These are phyloP conservation scores for Pomacea canaliculata DNA, from an alignment of 2,888 invertebrate genomes.

Conservation along the genomic window DNA sequence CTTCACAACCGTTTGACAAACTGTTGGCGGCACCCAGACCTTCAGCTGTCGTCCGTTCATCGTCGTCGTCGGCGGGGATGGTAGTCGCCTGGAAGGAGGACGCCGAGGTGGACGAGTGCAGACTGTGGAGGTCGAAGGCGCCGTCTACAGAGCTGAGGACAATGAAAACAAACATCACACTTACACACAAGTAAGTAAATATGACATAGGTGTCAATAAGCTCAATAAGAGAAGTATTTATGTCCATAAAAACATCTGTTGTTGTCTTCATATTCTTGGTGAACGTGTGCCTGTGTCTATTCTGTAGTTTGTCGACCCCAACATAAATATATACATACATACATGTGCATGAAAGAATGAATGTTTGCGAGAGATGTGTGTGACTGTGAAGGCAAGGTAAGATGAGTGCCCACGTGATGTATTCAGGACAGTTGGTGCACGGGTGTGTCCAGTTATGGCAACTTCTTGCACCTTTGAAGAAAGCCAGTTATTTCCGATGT, in stretches of 20 bases:
- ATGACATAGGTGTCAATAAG: background rate
- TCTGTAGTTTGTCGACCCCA: background rate
- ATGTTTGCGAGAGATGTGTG: too few species aligned
- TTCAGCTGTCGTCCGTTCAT: conserved; percentile 22
- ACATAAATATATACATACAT: background rate
- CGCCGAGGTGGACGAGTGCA: conserved; percentile 29
- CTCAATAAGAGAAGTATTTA: too few species aligned
- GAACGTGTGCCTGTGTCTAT: too few species aligned
- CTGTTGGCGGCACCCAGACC: conserved; percentile 13
- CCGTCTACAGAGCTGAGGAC: conserved; percentile 25
- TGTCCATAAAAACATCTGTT: too few species aligned
- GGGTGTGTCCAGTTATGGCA: too few species aligned
- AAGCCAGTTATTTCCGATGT: too few species aligned
- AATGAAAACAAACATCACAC: background rate
- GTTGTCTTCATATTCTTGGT: too few species aligned
- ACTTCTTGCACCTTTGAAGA: too few species aligned
- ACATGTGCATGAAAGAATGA: background rate
- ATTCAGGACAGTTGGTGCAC: too few species aligned
- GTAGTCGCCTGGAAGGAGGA: conserved; percentile 22
- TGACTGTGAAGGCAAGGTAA: too few species aligned
- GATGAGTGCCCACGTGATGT: too few species aligned
- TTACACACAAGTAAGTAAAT: background rate
- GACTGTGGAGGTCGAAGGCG: conserved; percentile 31
- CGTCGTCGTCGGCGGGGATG: conserved; percentile 14
- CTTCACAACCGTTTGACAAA: too few species aligned